phyloP scores from a whole-genome alignment of 2,113 vertebrate species.

The Myanophis thanlyinensis region DNA sequence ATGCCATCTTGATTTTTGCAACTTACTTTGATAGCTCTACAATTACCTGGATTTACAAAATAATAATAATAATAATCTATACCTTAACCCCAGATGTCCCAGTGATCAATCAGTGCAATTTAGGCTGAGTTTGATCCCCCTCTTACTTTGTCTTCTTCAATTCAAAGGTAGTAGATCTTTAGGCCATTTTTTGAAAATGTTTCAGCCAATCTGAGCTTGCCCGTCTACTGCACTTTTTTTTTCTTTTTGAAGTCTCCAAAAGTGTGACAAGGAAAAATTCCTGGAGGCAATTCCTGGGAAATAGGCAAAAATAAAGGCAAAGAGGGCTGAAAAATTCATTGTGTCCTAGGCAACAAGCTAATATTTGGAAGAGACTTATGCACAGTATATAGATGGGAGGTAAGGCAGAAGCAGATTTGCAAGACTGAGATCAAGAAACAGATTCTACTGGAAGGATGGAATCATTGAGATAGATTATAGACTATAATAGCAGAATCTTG shows the following conservation, averaged over 20 bases:
- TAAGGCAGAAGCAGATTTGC: neutral
- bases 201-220: neutral
- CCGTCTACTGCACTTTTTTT: neutral
- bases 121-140: neutral
- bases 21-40: neutral
- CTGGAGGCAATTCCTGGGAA: neutral
- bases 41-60: neutral
- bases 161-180: neutral
- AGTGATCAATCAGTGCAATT: neutral
- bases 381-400: neutral
- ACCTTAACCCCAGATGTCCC: neutral
- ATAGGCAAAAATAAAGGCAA: neutral
- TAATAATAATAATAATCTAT: neutral
- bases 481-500: neutral
- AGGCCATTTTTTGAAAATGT: neutral
- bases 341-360: neutral
- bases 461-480: neutral
- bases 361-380: neutral
- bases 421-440: neutral
- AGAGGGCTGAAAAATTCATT: neutral
- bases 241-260: neutral
- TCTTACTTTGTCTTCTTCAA: neutral
- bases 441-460: neutral
- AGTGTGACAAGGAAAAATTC: neutral
- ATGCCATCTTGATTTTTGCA: neutral